Evolutionary conservation across 2,113 vertebrate genomes (phyloP), one percentile per base, ranked within the genome.

Genomic region (Coreoperca whiteheadi): DNA sequence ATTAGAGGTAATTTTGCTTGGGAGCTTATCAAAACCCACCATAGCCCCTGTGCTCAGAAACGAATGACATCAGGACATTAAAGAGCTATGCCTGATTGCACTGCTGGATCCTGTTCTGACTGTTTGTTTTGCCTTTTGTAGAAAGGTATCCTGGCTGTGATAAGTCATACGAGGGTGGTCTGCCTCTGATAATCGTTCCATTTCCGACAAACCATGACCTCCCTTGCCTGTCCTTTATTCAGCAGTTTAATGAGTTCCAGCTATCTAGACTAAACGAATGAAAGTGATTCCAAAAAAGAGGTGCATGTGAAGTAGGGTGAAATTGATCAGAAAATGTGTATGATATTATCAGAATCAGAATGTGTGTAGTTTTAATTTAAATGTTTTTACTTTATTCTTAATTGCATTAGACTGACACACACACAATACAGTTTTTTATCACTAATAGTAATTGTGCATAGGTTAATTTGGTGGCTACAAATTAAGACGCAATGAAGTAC

Each of bases 181-280:
- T 59, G 61, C 54, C 50, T 75, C 64, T 79, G 77, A 89, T 87
- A 88, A 91, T 80, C 34, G 48, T 66, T 74, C 48, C 1, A 66
- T 74, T 61, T n/a, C n/a, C 77, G 71, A 73, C 32, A 76, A 82
- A 87, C 83, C 53, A 2, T 81, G 85, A 84, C 83, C 84, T 74
- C 51, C 34, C 68, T 72, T 66, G 61, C 70, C 66, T 53, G 78
- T 84, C 70, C 76, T 88, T 92, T 73, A 86, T 82, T 72, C 81
- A 73, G 74, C 72, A 56, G 71, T 89, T 79, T 91, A 92, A 93
- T 93, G 86, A 92, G 85, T 85, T 89, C 72, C 76, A 69, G 82
- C 79, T 92, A 89, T 91, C 87, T 63, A 23, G 65, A 73, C 79
- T 46, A 57, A 86, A 34, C 70, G 72, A 83, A 80, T 57, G 57